Conservation (phyloP, 2,888 invertebrate species). For the Aspidiotus destructor region DNA sequence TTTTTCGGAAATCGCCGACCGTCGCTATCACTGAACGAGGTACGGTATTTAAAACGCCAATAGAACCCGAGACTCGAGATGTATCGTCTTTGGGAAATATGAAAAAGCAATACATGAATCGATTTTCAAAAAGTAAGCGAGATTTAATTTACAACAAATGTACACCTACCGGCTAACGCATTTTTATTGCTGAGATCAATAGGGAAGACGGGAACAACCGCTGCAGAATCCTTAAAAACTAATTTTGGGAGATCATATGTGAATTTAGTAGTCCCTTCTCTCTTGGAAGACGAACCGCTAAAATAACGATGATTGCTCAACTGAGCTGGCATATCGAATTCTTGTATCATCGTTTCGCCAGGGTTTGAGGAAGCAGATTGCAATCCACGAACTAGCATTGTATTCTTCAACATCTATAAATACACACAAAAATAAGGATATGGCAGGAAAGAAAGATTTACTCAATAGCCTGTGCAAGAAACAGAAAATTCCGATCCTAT, state of each 20-base stretch:
- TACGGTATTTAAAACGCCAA: background rate
- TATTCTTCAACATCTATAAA: conserved; percentile 37
- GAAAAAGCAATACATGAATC: background rate
- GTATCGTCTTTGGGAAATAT: background rate
- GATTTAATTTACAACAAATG: background rate
- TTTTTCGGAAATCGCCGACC: conserved; percentile 42
- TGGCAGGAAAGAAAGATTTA: too few species aligned
- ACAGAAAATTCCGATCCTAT: too few species aligned
- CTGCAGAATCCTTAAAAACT: background rate
- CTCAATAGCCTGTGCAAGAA: too few species aligned
- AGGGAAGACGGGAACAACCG: conserved; percentile 10
- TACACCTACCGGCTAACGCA: background rate
- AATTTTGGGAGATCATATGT: conserved; percentile 3
- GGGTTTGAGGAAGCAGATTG: conserved; percentile 12
- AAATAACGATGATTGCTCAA: conserved; percentile 13
- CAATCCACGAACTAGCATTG: conserved; percentile 36
- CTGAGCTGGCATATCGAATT: conserved; percentile 10
- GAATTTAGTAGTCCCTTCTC: conserved; percentile 7
- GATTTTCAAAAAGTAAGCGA: background rate
- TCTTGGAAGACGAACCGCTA: conserved; percentile 17
- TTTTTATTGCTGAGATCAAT: conserved; percentile 29
- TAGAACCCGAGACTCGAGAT: background rate
- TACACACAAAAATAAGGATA: background rate
- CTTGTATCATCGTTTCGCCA: background rate
- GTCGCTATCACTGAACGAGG: background rate